Evolutionary conservation across 30 jellyfish, hydroid and myxozoan species (phyloP).

Genomic region (Catostylus mosaicus): DNA sequence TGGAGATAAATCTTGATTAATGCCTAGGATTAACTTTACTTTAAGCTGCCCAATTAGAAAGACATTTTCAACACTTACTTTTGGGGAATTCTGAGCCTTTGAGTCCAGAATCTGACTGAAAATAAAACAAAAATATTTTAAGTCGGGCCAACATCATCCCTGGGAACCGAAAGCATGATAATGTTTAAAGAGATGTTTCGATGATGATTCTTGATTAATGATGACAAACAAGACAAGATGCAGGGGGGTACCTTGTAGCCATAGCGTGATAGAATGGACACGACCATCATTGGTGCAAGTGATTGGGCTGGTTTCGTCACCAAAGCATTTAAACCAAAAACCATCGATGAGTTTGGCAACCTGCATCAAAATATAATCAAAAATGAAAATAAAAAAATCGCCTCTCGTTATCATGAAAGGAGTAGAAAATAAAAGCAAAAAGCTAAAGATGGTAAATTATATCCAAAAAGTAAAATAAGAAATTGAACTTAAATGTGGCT

Average conservation of each 20-base stretch:
- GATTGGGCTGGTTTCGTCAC: conserved; percentile 95
- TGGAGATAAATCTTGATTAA: too few relatives aligned
- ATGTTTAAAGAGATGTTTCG: not conserved
- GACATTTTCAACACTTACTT: conserved; percentile 1
- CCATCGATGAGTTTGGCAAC: conserved; percentile 84
- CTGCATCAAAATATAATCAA: too few relatives aligned
- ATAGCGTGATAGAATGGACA: conserved; percentile 44
- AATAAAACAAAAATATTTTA: not conserved
- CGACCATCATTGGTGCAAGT: conserved; percentile 79
- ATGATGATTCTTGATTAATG: too few relatives aligned
- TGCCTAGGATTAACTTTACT: too few relatives aligned
- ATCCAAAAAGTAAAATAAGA: too few relatives aligned
- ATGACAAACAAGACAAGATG: not conserved
- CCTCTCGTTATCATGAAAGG: too few relatives aligned
- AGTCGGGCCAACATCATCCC: not conserved
- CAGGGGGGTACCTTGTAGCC: conserved; percentile 74
- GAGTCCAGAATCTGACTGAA: not conserved
- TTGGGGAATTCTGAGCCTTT: conserved; percentile 5
- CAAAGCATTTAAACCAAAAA: conserved; percentile 85
- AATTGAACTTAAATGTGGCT: too few relatives aligned
- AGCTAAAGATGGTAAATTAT: too few relatives aligned
- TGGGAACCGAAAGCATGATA: not conserved
- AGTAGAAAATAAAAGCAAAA: too few relatives aligned
- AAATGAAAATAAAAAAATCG: too few relatives aligned
- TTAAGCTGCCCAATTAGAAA: too few relatives aligned